phyloP scores from a whole-genome alignment of 2,888 invertebrate species.

The Archaeoteleia sp. region DNA sequence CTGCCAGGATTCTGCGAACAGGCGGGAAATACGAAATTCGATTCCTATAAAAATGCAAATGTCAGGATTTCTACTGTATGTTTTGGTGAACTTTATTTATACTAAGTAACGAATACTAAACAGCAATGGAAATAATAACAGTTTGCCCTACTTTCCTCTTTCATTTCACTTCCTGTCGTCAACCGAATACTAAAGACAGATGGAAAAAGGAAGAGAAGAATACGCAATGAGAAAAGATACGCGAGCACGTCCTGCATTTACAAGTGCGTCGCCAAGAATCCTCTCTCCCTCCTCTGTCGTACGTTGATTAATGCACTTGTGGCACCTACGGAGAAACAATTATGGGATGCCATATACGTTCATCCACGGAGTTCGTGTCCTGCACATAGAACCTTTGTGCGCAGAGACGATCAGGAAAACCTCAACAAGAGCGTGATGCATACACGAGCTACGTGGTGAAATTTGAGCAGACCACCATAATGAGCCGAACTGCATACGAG shows the following conservation, averaged over 20 bases:
- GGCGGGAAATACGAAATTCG: too few relatives aligned
- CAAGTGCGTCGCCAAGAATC: slow-evolving; percentile 24
- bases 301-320: slow-evolving; percentile 26
- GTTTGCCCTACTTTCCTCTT: too few relatives aligned
- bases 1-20: too few relatives aligned
- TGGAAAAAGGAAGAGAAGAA: slow-evolving; percentile 9
- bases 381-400: slow-evolving; percentile 21
- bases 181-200: slow-evolving; percentile 1
- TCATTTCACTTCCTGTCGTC: too few relatives aligned
- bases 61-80: too few relatives aligned
- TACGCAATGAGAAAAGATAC: slow-evolving; percentile 5
- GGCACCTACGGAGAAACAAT: slow-evolving; percentile 40
- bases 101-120: too few relatives aligned
- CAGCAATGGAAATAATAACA: too few relatives aligned
- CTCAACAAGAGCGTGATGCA: slow-evolving; percentile 36
- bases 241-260: slow-evolving; percentile 16
- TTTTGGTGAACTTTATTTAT: too few relatives aligned
- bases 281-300: slow-evolving; percentile 1
- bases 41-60: too few relatives aligned
- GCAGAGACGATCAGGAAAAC: slow-evolving; percentile 37
- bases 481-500: too few relatives aligned
- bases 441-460: slow-evolving; percentile 26
- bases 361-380: slow-evolving; percentile 65
- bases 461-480: slow-evolving; percentile 38
- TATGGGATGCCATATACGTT: slow-evolving; percentile 71